Evolutionary conservation across 1,140 invertebrate genomes (phyloP).

Genomic region (Solen grandis): DNA sequence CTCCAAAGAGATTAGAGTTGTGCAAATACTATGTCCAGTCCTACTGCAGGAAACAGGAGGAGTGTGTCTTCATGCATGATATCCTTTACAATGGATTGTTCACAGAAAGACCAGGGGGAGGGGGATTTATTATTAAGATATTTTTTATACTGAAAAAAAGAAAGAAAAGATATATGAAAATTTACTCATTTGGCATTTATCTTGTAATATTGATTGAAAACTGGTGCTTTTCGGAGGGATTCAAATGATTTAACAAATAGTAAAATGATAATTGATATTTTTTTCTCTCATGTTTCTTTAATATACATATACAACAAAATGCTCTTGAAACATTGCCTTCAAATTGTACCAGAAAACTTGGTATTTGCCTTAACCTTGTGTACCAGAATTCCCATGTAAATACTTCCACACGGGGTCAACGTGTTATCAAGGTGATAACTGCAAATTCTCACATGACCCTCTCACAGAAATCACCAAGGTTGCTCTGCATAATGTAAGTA

Average conservation of each 20-base stretch:
- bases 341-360: too few species aligned
- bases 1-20: slow-evolving; percentile 93
- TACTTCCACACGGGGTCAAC: slow-evolving; percentile 96
- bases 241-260: background rate
- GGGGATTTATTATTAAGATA: background rate
- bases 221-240: too few species aligned
- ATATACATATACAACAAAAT: background rate
- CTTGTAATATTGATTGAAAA: too few species aligned
- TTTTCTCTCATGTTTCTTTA: background rate
- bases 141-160: background rate
- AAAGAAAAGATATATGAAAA: too few species aligned
- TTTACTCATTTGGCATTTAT: too few species aligned
- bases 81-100: slow-evolving; percentile 77
- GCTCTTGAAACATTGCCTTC: background rate
- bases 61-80: slow-evolving; percentile 97
- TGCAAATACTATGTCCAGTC: slow-evolving; percentile 99
- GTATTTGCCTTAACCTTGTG: slow-evolving; percentile 68
- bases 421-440: slow-evolving; percentile 89
- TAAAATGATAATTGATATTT: background rate
- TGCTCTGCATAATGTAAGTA: slow-evolving; percentile 47
- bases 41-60: slow-evolving; percentile 95
- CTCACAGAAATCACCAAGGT: slow-evolving; percentile 86
- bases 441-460: slow-evolving; percentile 96
- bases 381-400: slow-evolving; percentile 96
- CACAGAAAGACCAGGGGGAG: background rate